Evolutionary conservation across 2,888 invertebrate genomes (phyloP).

Genomic region (Polyploca ridens): DNA sequence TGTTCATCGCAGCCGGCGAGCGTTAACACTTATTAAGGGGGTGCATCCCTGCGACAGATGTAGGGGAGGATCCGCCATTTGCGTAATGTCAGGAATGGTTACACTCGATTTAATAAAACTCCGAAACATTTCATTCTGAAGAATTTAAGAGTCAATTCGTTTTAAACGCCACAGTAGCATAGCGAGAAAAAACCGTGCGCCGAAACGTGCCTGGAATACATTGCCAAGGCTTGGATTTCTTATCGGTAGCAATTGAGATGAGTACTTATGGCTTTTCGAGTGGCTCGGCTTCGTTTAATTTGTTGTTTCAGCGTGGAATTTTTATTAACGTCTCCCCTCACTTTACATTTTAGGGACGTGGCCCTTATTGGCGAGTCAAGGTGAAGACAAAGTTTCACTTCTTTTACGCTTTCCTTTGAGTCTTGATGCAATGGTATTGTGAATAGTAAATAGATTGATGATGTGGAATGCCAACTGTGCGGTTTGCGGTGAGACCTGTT

Average conservation of each 20-base stretch:
- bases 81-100: slow-evolving; percentile 84
- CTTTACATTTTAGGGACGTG: slow-evolving; percentile 73
- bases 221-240: slow-evolving; percentile 83
- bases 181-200: slow-evolving; percentile 81
- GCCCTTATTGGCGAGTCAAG: slow-evolving; percentile 64
- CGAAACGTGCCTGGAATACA: slow-evolving; percentile 83
- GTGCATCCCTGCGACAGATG: slow-evolving; percentile 84
- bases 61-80: slow-evolving; percentile 83
- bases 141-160: slow-evolving; percentile 84
- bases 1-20: slow-evolving; percentile 82
- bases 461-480: slow-evolving; percentile 26
- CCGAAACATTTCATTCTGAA: slow-evolving; percentile 82
- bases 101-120: slow-evolving; percentile 85
- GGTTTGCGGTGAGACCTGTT: slow-evolving; percentile 45
- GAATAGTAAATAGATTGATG: slow-evolving; percentile 41
- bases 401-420: slow-evolving; percentile 45
- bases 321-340: slow-evolving; percentile 83
- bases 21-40: slow-evolving; percentile 85
- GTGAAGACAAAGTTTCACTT: slow-evolving; percentile 60
- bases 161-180: slow-evolving; percentile 80
- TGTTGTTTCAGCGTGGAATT: slow-evolving; percentile 84
- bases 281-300: slow-evolving; percentile 84
- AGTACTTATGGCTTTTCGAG: slow-evolving; percentile 85
- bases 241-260: slow-evolving; percentile 84
- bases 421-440: slow-evolving; percentile 21